Conservation (phyloP, 1,140 invertebrate species). For the Drosophila sproati region DNA sequence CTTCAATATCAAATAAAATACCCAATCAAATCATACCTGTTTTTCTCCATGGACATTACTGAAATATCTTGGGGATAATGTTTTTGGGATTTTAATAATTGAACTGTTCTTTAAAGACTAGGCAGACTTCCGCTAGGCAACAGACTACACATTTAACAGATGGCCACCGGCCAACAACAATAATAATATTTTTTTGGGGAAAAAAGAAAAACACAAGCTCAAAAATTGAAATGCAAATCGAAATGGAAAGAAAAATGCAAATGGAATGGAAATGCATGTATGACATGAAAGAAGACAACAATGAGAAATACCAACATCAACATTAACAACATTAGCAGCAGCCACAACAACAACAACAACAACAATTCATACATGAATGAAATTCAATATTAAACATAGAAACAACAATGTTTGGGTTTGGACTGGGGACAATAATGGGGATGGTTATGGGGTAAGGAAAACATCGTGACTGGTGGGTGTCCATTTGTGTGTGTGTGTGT, state of each 20-base stretch:
- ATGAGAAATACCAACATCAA: constrained; percentile 11
- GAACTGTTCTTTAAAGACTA: neutral
- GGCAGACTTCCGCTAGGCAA: neutral
- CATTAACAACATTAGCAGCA: constrained; percentile 8
- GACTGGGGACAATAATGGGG: constrained; percentile 11
- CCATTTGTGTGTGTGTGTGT: neutral
- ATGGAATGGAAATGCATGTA: constrained; percentile 24
- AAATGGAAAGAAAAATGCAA: constrained; percentile 31
- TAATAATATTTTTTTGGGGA: neutral
- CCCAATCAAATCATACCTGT: too few relatives aligned
- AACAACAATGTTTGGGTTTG: neutral
- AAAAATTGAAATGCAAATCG: constrained; percentile 12
- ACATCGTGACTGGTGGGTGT: constrained; percentile 3
- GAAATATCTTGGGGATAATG: too few relatives aligned
- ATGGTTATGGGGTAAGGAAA: constrained; percentile 5
- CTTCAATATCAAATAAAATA: too few relatives aligned
- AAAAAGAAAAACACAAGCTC: constrained; percentile 1
- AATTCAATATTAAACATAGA: constrained; percentile 39
- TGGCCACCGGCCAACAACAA: neutral
- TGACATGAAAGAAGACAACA: constrained; percentile 32
- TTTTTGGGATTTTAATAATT: too few relatives aligned
- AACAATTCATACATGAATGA: constrained; percentile 26
- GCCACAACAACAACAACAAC: constrained; percentile 10
- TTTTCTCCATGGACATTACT: neutral
- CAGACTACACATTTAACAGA: neutral